Base-by-base conservation (phyloP, 1,140 invertebrate species). In the Protaetia brevitarsis region DNA sequence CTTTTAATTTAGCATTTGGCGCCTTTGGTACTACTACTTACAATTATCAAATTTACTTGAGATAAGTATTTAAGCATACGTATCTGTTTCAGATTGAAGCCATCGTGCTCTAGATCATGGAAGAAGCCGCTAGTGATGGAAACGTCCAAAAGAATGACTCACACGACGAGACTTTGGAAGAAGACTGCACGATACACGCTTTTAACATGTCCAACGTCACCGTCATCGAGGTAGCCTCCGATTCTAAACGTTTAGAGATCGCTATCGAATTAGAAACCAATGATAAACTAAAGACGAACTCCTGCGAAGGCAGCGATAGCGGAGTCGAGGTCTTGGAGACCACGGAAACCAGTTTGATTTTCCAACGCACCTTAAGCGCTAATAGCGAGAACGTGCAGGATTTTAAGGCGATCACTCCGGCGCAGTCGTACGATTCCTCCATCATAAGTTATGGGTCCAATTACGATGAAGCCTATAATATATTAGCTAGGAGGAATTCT, bases 401-500 rank as follows among this genome's bases (percentile, higher is more conserved):
- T 84, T 76, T 72, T 45, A 70, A 73, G 21, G 70, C 74, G 82
- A 84, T 72, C 82, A 86, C n/a, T 81, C 85, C 30, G 76, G 84
- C 64, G 6, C 75, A 80, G 0, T 90, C 88, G 1, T 89, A 88
- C 71, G 88, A 89, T 62, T 90, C 88, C 11, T 90, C 90, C 71
- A 81, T 92, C 45, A 85, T 91, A 21, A 91, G 86, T 68, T 91
- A 84, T 74, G 90, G 84, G 68, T 91, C 88, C 1, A 88, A 88
- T 5, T 88, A 85, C 70, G 85, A 86, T 57, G 84, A 85, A 60
- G 80, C 84, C 0, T 85, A 83, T 66, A 82, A 83, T 28, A 79
- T 81, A 2, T 63, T 85, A 16, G 81, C 82, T 0, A 80, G 76
- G 59, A 74, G 80, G 66, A 79, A 82, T 61, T 82, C 81, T 26